phyloP scores from a whole-genome alignment of 2,797 vertebrate genomes.

The Anguilla anguilla region DNA sequence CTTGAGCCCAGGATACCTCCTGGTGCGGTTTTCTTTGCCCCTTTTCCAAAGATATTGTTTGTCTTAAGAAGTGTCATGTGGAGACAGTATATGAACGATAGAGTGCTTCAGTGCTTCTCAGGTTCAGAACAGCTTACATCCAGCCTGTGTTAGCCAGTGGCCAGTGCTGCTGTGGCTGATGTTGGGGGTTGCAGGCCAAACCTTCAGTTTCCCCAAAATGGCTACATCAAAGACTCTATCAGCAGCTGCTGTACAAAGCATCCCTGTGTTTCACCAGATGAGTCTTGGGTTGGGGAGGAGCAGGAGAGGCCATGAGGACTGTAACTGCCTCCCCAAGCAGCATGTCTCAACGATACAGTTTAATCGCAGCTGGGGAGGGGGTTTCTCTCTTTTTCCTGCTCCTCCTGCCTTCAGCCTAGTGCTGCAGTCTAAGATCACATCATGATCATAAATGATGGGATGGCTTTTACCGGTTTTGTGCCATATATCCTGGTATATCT shows the following conservation, averaged over 20 bases:
- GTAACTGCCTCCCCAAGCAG: conserved; percentile 7
- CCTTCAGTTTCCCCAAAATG: conserved; percentile 37
- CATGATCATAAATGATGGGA: not conserved
- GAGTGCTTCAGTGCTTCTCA: conserved; percentile 1
- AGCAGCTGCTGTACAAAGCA: conserved; percentile 37
- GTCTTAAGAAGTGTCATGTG: conserved; percentile 12
- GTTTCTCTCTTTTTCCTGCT: conserved; percentile 22
- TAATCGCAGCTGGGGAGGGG: conserved; percentile 35
- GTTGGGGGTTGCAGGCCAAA: conserved; percentile 48
- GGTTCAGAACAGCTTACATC: not conserved
- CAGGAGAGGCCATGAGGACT: conserved; percentile 3
- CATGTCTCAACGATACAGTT: conserved; percentile 33
- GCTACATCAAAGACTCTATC: conserved; percentile 39
- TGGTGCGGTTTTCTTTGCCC: not conserved
- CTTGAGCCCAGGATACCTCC: not conserved
- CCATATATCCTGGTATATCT: conserved; percentile 27
- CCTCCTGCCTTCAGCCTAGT: not conserved
- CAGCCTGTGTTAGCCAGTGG: conserved; percentile 56
- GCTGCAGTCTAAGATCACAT: conserved; percentile 1
- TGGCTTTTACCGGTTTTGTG: not conserved
- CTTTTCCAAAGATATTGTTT: not conserved
- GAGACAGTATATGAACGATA: not conserved
- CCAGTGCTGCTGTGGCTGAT: conserved; percentile 56
- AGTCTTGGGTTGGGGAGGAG: not conserved
- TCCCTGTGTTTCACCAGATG: conserved; percentile 39